Base-by-base conservation (phyloP, 2,888 invertebrate genomes). In the Eupithecia exiguata region DNA sequence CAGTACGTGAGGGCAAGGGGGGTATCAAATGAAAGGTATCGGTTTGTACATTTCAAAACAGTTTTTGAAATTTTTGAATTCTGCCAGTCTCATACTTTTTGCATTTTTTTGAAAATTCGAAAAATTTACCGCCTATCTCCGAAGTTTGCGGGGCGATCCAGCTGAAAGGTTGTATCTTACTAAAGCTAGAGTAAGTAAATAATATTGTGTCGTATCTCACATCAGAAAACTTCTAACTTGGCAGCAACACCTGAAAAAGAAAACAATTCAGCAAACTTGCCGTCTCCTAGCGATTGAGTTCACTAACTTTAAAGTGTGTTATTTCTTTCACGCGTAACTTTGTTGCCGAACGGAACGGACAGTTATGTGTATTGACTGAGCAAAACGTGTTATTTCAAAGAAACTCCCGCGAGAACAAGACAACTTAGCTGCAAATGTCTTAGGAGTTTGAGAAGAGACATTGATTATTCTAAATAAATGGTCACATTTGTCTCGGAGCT, bases 301-400 rank as follows among this genome's bases (percentile, higher is more conserved):
- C 89, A 81, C 88, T 85, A 92, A 92, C 87, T 93, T 91, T 89
- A 89, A 92, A 92, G 89, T 91, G 89, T 91, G 92, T 92, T 93
- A 92, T 89, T 90, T 92, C 90, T 91, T 91, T 84, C 83, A 84
- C 83, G 80, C 83, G 82, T 84, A 89, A 91, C 88, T 91, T 90
- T 88, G 88, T 88, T 87, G 88, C 84, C 83, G 80, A 86, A 83
- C 85, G 82, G 84, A 87, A 85, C 86, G 86, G 90, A 88, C 88
- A 86, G 88, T 86, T 88, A 86, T 81, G 80, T 82, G 85, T 88
- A 87, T 88, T 85, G 88, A 89, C 88, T 89, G 75, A 75, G 69
- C 77, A 77, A 78, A 77, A 78, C 76, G 77, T 75, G 75, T 75
- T 85, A 87, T 85, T 86, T 81, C 79, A 77, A 38, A 78, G 78